These are phyloP conservation scores for Tetranychus cinnabarinus DNA, from an alignment of 1,140 invertebrate species.

Conservation along the genomic window DNA sequence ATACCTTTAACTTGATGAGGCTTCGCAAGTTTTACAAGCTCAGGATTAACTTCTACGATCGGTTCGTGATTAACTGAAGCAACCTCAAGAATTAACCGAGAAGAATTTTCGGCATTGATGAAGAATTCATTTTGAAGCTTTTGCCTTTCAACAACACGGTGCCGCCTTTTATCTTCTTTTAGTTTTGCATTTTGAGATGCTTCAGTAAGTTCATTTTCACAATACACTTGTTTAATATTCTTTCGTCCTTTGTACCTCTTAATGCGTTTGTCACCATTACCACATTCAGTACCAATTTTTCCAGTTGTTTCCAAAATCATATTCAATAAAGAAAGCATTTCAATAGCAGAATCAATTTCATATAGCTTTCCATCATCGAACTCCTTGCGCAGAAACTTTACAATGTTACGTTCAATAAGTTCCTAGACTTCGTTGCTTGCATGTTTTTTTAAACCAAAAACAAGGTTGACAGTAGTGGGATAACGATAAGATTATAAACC, in stretches of 20 bases:
- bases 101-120: background rate
- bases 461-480: too few species aligned
- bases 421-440: too few species aligned
- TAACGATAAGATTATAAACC: too few species aligned
- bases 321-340: too few species aligned
- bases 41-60: slow-evolving; percentile 45
- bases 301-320: too few species aligned
- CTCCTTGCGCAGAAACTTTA: too few species aligned
- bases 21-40: slow-evolving; percentile 60
- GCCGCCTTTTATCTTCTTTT: background rate
- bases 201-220: background rate
- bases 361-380: too few species aligned
- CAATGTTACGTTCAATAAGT: too few species aligned
- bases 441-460: too few species aligned
- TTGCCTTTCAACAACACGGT: background rate
- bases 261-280: background rate
- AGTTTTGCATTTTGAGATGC: background rate
- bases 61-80: background rate
- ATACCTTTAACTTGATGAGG: slow-evolving; percentile 71
- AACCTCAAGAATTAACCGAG: background rate
- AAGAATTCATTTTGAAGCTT: background rate
- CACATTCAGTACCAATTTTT: too few species aligned
- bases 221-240: background rate
- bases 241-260: background rate
- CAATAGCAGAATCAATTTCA: too few species aligned